Conservation (phyloP, 2,888 invertebrate species). For the Rotaria socialis region DNA sequence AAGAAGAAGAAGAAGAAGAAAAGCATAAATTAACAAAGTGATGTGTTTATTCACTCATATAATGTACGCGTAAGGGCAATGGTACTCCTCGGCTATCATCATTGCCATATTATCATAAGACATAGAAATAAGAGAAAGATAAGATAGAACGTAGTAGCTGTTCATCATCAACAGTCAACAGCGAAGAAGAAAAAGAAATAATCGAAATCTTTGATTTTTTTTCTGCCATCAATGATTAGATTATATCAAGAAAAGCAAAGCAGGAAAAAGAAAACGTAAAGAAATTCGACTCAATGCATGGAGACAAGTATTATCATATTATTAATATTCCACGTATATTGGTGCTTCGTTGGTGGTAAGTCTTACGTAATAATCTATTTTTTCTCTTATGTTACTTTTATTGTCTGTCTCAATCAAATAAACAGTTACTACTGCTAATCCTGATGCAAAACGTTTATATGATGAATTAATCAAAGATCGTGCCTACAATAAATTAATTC, state of each 20-base stretch:
- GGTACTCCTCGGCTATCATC: not conserved
- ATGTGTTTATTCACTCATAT: conserved; percentile 31
- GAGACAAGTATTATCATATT: conserved; percentile 29
- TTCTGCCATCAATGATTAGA: not conserved
- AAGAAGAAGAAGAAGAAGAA: not conserved
- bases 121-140: not conserved
- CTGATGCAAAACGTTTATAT: conserved; percentile 44
- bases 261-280: not conserved
- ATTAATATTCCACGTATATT: not conserved
- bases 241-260: not conserved
- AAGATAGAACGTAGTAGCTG: not conserved
- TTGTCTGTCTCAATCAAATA: not conserved
- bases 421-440: conserved; percentile 27
- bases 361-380: not conserved
- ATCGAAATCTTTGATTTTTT: not conserved
- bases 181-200: not conserved
- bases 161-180: not conserved
- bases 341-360: conserved; percentile 30
- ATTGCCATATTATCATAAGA: not conserved
- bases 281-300: conserved; percentile 31
- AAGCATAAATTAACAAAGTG: conserved; percentile 28
- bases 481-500: conserved; percentile 43
- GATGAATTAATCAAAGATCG: conserved; percentile 41
- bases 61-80: not conserved
- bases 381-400: not conserved